These are phyloP conservation scores for Jordanella pulchra DNA, from an alignment of 2,797 vertebrate genomes.

Conservation along the genomic window DNA sequence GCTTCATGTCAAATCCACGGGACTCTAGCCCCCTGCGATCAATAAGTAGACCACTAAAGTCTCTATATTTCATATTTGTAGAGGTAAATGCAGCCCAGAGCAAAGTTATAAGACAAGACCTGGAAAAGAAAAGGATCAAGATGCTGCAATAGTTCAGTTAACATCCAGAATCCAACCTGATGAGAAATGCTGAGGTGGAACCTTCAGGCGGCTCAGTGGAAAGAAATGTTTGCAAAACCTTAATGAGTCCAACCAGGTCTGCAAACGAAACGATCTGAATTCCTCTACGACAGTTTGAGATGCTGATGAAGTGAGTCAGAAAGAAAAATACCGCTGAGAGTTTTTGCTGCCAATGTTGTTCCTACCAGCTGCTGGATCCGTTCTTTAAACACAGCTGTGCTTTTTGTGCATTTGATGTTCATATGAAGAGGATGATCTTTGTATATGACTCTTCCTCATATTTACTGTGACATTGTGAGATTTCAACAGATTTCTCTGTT, in stretches of 20 bases:
- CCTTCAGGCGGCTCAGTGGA: background rate
- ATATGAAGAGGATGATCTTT: no score
- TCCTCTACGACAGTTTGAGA: background rate
- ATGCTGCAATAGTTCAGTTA: background rate
- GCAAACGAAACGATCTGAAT: background rate
- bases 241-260: background rate
- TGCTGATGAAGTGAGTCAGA: no score
- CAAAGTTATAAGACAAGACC: background rate
- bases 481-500: constrained; percentile 5
- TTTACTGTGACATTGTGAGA: background rate
- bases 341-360: no score
- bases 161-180: background rate
- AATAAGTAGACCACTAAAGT: no score
- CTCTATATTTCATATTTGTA: no score
- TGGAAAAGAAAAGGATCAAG: background rate
- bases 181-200: background rate
- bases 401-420: background rate
- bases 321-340: no score
- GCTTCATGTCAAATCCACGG: no score
- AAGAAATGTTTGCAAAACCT: background rate
- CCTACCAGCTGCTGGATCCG: background rate
- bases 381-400: background rate
- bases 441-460: no score
- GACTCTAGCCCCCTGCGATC: no score
- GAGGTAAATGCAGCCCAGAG: no score